phyloP scores from a whole-genome alignment of 2,797 vertebrate genomes.

The Pseudocheirus occidentalis region DNA sequence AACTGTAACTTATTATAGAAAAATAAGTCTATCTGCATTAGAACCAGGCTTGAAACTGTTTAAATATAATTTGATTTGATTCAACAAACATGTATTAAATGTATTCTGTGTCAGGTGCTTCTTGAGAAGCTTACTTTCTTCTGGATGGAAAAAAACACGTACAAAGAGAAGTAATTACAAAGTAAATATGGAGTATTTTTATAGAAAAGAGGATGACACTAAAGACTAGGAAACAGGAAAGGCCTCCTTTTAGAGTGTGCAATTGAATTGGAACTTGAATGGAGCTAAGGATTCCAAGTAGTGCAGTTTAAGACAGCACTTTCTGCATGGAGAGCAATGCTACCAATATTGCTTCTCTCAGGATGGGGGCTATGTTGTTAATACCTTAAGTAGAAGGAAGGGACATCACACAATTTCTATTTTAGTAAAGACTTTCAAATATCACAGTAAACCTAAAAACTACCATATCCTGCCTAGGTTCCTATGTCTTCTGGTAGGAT shows the following conservation, averaged over 20 bases:
- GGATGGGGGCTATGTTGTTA: conserved; percentile 2
- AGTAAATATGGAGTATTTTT: not conserved
- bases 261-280: not conserved
- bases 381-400: conserved; percentile 20
- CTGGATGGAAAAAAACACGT: not conserved
- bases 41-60: conserved; percentile 38
- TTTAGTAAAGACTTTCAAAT: conserved; percentile 55
- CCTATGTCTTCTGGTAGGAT: too few species aligned
- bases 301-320: not conserved
- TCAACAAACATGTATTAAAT: not conserved
- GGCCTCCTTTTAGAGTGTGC: not conserved
- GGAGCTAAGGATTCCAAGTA: not conserved
- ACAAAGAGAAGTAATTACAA: not conserved
- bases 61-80: not conserved
- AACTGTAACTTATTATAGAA: not conserved
- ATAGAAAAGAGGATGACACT: not conserved
- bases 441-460: conserved; percentile 44
- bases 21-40: conserved; percentile 1
- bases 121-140: not conserved
- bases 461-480: too few species aligned
- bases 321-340: not conserved
- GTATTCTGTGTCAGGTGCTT: not conserved
- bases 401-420: not conserved
- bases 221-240: not conserved
- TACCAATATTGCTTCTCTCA: not conserved